Conservation (phyloP, 1,140 invertebrate genomes). For the Pectinophora gossypiella region DNA sequence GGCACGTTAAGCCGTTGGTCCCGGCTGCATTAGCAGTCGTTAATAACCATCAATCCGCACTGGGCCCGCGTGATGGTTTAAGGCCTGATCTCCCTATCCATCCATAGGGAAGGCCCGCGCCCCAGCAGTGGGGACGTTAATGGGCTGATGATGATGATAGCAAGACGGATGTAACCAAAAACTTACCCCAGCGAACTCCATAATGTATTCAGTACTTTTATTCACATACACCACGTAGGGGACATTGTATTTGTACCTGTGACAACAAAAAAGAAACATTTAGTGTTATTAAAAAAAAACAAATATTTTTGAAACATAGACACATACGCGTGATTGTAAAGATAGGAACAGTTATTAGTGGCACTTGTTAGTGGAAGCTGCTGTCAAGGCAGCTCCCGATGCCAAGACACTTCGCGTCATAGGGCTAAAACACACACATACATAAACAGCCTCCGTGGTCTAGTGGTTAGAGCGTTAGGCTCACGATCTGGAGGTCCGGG, state of each 20-base stretch:
- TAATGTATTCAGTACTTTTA: constrained; percentile 53
- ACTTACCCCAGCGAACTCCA: constrained; percentile 61
- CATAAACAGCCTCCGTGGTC: no score
- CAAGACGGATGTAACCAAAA: not conserved
- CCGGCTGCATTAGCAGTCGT: no score
- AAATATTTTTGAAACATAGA: not conserved
- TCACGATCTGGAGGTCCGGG: no score
- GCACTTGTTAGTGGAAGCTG: not conserved
- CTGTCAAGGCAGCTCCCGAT: not conserved
- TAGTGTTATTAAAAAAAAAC: not conserved
- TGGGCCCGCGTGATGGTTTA: no score
- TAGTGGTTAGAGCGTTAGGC: no score
- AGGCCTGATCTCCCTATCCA: no score
- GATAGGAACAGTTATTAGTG: not conserved
- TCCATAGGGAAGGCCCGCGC: no score
- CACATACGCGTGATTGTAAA: not conserved
- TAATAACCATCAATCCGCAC: no score
- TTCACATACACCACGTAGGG: constrained; percentile 50
- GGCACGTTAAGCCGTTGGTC: no score
- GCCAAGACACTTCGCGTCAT: not conserved
- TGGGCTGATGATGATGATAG: no score
- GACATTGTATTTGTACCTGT: constrained; percentile 57
- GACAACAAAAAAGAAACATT: constrained; percentile 10
- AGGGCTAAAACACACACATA: no score
- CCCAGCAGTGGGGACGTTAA: no score